These are phyloP conservation scores for Acrobasis repandana DNA, from an alignment of 2,888 invertebrate species.

Conservation along the genomic window DNA sequence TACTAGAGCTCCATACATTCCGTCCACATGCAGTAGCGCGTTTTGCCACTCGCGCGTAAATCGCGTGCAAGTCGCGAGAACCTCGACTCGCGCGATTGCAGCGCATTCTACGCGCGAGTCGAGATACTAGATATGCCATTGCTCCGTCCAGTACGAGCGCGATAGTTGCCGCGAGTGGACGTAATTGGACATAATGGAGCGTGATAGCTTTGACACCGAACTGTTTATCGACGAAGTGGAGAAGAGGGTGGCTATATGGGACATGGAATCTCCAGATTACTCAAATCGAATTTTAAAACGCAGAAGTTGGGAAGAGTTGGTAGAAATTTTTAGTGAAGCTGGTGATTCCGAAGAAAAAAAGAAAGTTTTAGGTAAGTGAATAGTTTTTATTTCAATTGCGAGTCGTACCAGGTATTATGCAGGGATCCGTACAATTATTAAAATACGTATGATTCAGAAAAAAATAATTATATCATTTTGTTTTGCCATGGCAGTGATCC, in stretches of 20 bases:
- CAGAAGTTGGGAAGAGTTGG: slow-evolving; percentile 27
- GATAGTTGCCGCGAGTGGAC: slow-evolving; percentile 25
- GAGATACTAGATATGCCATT: slow-evolving; percentile 26
- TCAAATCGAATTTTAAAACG: slow-evolving; percentile 27
- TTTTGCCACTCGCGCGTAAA: not conserved
- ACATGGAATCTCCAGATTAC: slow-evolving; percentile 29
- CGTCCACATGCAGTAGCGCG: slow-evolving; percentile 9
- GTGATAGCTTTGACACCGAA: slow-evolving; percentile 27
- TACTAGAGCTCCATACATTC: not conserved
- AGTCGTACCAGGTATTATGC: no score
- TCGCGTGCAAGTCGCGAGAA: not conserved
- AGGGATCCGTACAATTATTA: no score
- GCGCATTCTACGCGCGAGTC: slow-evolving; percentile 17
- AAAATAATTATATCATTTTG: not conserved
- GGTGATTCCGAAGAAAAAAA: slow-evolving; percentile 26
- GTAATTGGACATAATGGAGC: slow-evolving; percentile 26
- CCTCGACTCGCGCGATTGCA: not conserved
- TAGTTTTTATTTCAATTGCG: slow-evolving; percentile 9
- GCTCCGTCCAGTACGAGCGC: slow-evolving; percentile 23
- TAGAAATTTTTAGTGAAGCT: slow-evolving; percentile 23
- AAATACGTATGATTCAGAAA: no score
- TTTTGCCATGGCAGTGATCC: not conserved
- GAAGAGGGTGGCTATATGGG: slow-evolving; percentile 28
- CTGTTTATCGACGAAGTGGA: slow-evolving; percentile 30
- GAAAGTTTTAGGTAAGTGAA: slow-evolving; percentile 23